These are phyloP conservation scores for Isotomurus palustris DNA, from an alignment of 2,888 invertebrate species.

Conservation along the genomic window DNA sequence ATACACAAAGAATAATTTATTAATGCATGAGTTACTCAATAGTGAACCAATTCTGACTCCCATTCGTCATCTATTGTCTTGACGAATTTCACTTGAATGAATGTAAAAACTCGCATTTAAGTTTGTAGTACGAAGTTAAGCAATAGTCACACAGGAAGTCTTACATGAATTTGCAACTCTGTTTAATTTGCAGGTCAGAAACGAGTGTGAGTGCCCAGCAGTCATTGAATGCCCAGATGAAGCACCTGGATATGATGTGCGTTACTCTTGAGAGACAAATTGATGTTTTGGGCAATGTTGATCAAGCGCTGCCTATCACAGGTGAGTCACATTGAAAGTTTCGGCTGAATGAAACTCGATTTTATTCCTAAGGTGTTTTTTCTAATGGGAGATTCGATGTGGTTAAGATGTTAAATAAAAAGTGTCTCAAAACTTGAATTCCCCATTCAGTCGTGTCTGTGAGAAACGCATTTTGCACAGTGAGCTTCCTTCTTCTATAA, in stretches of 20 bases:
- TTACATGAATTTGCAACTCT: background rate
- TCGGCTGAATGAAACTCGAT: no score
- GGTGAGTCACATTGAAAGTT: no score
- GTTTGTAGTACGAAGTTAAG: background rate
- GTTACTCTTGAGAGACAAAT: constrained; percentile 45
- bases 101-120: background rate
- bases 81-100: background rate
- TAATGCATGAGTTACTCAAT: background rate
- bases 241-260: constrained; percentile 46
- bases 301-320: constrained; percentile 43
- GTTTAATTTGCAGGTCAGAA: constrained; percentile 30
- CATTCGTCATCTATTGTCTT: no score
- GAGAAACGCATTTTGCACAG: no score
- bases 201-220: constrained; percentile 34
- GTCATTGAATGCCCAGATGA: constrained; percentile 43
- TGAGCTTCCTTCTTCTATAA: no score
- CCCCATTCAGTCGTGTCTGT: no score
- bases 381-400: no score
- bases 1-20: background rate
- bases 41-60: no score
- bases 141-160: background rate
- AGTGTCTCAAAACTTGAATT: no score
- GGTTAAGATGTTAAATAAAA: no score
- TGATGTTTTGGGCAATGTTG: constrained; percentile 44
- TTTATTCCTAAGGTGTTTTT: no score